These are phyloP conservation scores for Sympetrum striolatum DNA, from an alignment of 2,888 invertebrate species.

Conservation along the genomic window DNA sequence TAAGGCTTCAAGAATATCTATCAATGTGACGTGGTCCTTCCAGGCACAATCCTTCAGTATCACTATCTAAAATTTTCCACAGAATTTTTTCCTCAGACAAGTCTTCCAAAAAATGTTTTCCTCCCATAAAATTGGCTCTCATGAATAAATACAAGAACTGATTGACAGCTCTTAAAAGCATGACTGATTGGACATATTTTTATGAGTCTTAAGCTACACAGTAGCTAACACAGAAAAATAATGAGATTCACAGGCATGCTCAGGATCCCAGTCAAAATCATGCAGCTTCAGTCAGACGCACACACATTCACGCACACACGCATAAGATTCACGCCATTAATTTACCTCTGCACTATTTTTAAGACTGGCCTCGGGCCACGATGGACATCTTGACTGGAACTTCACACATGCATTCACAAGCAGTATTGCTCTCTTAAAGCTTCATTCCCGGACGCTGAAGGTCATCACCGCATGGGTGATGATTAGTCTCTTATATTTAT, in stretches of 20 bases:
- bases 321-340: constrained; percentile 2
- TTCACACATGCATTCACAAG: constrained; percentile 39
- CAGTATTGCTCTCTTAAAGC: constrained; percentile 34
- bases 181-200: constrained; percentile 36
- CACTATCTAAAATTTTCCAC: constrained; percentile 18
- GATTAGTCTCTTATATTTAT: background rate
- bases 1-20: constrained; percentile 16
- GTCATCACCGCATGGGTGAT: constrained; percentile 29
- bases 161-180: constrained; percentile 27
- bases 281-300: background rate
- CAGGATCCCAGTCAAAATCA: constrained; percentile 10
- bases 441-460: constrained; percentile 33
- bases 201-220: constrained; percentile 40
- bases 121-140: constrained; percentile 9
- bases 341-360: constrained; percentile 13
- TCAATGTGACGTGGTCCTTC: constrained; percentile 12
- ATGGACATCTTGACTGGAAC: constrained; percentile 30
- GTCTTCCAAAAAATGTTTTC: constrained; percentile 25
- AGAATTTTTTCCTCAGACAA: background rate
- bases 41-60: constrained; percentile 40
- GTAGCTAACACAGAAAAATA: constrained; percentile 43
- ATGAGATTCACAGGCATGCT: constrained; percentile 34
- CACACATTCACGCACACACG: background rate
- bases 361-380: constrained; percentile 5
- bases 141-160: constrained; percentile 1